Evolutionary conservation across 1,140 invertebrate genomes (phyloP), one percentile per base, ranked within the genome.

Genomic region (honey bee (Apis mellifera)): DNA sequence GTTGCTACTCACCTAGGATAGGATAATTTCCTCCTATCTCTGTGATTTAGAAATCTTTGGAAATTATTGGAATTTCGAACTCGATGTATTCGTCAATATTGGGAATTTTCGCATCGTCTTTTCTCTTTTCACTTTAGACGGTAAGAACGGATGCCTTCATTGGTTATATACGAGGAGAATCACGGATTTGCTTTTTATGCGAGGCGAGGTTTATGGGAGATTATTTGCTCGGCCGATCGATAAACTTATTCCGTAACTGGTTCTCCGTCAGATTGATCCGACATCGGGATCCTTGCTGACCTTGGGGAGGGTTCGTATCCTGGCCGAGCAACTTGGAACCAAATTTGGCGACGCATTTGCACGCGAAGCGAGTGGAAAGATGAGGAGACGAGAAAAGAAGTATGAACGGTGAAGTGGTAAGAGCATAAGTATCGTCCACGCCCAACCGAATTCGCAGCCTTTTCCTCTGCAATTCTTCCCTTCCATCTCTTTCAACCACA

Each of bases 341-440:
- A 79, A 83, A 83, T 79, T 79, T 77, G 77, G 82, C 79, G 72
- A 84, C 72, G 42, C 71, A 42, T 52, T 59, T 19, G 73, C 81
- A 77, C 23, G 55, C 74, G n/a, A 54, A 42, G 8, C 13, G 48
- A 13, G 32, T 32, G 32, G 2, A 32, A 32, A 32, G 32, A 32
- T 32, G 32, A 32, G 32, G 32, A n/a, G n/a, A n/a, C 57, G 60
- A 55, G 64, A 23, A 21, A 32, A 50, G 55, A 13, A 48, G 15
- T 32, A 32, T 2, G 1, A 26, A 17, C 48, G 54, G 54, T 48
- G 80, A 83, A 86, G 64, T 54, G 65, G 86, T 7, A 5, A 42
- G 32, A 42, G 82, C 81, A 89, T 88, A 87, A 89, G 89, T 89
- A 87, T 87, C 76, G 88, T 89, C 87, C 87, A 89, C 85, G 87